phyloP scores from a whole-genome alignment of 2,797 vertebrate species.

The Acanthurus leucopareius region DNA sequence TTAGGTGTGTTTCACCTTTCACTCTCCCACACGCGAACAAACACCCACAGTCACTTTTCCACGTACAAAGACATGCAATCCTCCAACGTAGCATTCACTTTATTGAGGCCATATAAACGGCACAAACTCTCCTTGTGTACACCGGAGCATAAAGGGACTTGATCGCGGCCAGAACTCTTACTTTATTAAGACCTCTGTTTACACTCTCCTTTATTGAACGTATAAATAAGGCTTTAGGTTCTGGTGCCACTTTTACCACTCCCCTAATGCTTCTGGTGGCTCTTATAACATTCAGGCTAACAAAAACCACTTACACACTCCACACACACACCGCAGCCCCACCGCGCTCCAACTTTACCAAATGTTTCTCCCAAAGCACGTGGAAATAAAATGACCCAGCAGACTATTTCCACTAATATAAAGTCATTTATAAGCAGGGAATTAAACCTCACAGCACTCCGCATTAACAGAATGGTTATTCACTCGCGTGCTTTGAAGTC shows the following conservation, averaged over 20 bases:
- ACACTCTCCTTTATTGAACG: conserved; percentile 81
- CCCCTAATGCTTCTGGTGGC: conserved; percentile 69
- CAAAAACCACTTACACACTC: conserved; percentile 67
- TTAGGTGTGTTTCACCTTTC: conserved; percentile 47
- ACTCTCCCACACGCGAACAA: conserved; percentile 23
- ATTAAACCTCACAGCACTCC: conserved; percentile 61
- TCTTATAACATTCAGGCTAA: conserved; percentile 67
- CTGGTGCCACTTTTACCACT: conserved; percentile 75
- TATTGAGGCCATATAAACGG: conserved; percentile 80
- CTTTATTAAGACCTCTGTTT: conserved; percentile 84
- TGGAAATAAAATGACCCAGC: conserved; percentile 57
- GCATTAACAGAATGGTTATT: conserved; percentile 65
- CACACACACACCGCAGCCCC: conserved; percentile 29
- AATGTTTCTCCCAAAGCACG: conserved; percentile 41
- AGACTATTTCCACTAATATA: conserved; percentile 69
- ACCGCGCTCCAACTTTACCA: conserved; percentile 49
- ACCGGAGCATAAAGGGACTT: conserved; percentile 61
- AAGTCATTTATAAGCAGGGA: conserved; percentile 66
- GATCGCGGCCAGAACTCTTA: conserved; percentile 59
- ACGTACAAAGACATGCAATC: conserved; percentile 36
- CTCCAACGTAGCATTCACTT: conserved; percentile 61
- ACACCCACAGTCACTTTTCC: conserved; percentile 28
- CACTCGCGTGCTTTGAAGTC: conserved; percentile 64
- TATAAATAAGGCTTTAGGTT: conserved; percentile 78
- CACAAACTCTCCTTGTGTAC: conserved; percentile 75